Percentiles rank a stretch among this genome's conserved stretches.
phyloP scores from a whole-genome alignment of 2,113 vertebrate species.

The Ancistrus triradiatus region DNA sequence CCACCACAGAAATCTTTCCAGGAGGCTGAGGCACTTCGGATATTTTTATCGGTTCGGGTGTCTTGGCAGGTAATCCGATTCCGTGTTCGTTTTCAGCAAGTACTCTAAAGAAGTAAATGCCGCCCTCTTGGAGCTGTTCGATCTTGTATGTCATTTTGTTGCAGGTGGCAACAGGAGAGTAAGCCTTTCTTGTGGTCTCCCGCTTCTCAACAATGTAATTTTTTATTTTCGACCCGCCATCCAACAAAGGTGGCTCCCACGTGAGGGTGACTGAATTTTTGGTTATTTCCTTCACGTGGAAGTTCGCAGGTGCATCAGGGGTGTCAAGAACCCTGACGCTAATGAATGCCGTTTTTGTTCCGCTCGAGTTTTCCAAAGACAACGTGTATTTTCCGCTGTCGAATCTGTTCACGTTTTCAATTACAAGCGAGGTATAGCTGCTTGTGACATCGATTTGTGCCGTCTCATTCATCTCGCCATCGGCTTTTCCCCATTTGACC shows the following conservation, averaged over 20 bases:
- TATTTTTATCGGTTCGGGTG: constrained; percentile 84
- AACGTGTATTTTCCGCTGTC: constrained; percentile 94
- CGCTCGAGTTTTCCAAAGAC: constrained; percentile 89
- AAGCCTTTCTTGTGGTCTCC: constrained; percentile 93
- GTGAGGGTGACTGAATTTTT: constrained; percentile 89
- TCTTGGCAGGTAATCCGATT: constrained; percentile 85
- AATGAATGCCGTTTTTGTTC: constrained; percentile 92
- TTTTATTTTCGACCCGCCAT: constrained; percentile 94
- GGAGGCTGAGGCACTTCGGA: constrained; percentile 96
- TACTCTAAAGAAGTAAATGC: constrained; percentile 91
- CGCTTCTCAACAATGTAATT: constrained; percentile 96
- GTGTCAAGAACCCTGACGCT: constrained; percentile 92
- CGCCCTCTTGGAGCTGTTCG: constrained; percentile 88
- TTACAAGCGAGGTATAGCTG: constrained; percentile 88
- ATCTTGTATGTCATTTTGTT: constrained; percentile 93
- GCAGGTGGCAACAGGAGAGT: constrained; percentile 87
- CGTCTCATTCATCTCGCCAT: constrained; percentile 89
- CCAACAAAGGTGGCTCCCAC: constrained; percentile 92
- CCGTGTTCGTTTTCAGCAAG: constrained; percentile 94
- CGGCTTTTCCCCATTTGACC: constrained; percentile 90
- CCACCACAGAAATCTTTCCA: constrained; percentile 89
- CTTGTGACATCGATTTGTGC: constrained; percentile 88
- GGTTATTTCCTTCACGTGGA: constrained; percentile 88
- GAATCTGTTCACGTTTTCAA: constrained; percentile 93
- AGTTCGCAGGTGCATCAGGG: constrained; percentile 87